These are phyloP conservation scores for Euschistus heros DNA, from an alignment of 1,140 invertebrate species.

Conservation along the genomic window DNA sequence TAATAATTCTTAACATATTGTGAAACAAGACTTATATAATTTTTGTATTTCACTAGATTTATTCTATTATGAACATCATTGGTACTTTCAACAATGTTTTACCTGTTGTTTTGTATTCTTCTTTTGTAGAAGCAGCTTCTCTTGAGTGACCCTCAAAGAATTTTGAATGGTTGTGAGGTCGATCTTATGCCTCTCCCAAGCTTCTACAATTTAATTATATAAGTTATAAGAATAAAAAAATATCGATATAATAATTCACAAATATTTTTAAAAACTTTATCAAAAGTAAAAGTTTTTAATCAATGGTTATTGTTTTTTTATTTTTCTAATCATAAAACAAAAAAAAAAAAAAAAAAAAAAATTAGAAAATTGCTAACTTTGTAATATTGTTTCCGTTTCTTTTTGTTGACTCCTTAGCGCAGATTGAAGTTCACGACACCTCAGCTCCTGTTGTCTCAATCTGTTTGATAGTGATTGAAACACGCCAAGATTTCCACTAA, in stretches of 20 bases:
- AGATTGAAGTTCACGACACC: slow-evolving; percentile 48
- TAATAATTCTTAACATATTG: too few relatives aligned
- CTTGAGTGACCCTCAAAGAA: slow-evolving; percentile 45
- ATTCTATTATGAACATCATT: too few relatives aligned
- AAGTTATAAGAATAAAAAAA: background rate
- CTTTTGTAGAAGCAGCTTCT: slow-evolving; percentile 51
- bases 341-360: too few relatives aligned
- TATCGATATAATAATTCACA: slow-evolving; percentile 4
- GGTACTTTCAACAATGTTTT: slow-evolving; percentile 10
- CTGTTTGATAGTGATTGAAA: slow-evolving; percentile 16
- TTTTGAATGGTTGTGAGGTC: slow-evolving; percentile 48
- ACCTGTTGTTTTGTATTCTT: slow-evolving; percentile 45
- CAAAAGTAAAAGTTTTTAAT: too few relatives aligned
- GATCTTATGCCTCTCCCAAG: slow-evolving; percentile 48
- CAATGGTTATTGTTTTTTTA: too few relatives aligned
- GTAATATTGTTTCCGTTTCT: slow-evolving; percentile 49
- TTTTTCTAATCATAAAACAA: too few relatives aligned
- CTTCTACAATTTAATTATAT: slow-evolving; percentile 37
- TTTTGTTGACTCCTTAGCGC: slow-evolving; percentile 51
- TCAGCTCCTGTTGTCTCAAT: slow-evolving; percentile 41
- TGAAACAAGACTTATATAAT: too few relatives aligned
- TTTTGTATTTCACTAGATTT: too few relatives aligned
- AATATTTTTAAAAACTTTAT: slow-evolving; percentile 23
- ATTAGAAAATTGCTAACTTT: slow-evolving; percentile 42
- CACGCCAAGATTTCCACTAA: slow-evolving; percentile 18